Evolutionary conservation across 2,113 vertebrate species (phyloP).

Genomic region (Illadopsis cleaveri): DNA sequence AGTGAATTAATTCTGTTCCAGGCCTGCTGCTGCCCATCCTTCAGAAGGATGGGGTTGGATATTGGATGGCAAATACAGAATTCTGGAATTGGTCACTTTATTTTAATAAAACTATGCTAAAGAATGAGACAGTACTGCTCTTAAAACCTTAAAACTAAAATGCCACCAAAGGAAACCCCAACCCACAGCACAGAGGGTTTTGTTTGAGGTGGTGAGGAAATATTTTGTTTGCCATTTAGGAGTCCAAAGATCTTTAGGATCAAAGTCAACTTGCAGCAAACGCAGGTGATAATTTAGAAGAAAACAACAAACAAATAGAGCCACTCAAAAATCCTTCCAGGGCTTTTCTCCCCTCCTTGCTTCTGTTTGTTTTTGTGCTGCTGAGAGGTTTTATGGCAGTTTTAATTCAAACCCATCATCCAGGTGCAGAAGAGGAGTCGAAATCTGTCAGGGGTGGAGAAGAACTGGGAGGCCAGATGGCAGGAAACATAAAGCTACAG

Average conservation of each 20-base stretch:
- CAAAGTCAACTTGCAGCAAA: neutral
- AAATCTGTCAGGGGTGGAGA: conserved; percentile 14
- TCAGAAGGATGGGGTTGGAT: neutral
- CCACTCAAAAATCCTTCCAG: neutral
- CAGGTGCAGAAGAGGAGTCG: neutral
- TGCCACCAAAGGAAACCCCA: neutral
- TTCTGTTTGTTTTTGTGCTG: neutral
- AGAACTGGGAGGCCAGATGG: conserved; percentile 17
- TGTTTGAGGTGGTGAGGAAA: neutral
- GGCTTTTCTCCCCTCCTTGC: neutral
- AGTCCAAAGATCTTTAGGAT: neutral
- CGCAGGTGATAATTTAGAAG: rapidly evolving
- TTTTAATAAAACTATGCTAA: neutral
- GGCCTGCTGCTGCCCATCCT: neutral
- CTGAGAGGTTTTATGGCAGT: neutral
- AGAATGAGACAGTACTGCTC: neutral
- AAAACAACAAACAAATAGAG: neutral
- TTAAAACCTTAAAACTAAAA: neutral
- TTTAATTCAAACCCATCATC: neutral
- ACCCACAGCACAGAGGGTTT: neutral
- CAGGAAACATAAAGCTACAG: neutral
- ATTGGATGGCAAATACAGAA: neutral
- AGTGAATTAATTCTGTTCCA: neutral
- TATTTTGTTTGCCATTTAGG: neutral
- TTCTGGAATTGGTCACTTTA: neutral